Base-by-base conservation (phyloP, 2,888 invertebrate species). In the Notodonta ziczac region DNA sequence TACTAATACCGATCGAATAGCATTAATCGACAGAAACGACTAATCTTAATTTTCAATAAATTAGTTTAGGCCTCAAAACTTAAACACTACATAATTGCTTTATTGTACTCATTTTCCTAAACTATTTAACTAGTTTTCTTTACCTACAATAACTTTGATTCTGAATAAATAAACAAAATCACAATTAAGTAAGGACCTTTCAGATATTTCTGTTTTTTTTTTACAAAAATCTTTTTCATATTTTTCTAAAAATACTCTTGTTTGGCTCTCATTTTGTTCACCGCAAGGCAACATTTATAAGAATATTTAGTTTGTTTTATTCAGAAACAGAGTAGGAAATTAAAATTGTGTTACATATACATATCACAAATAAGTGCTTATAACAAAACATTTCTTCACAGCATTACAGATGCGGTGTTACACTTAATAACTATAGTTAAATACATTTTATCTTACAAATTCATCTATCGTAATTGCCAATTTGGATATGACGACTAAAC, bases 101-200 rank as follows among this genome's bases (percentile, higher is more conserved):
- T 88, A 89, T 91, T 91, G 91, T 91, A 92, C 90, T 91, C 85
- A 75, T 77, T 82, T 80, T 70, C 73, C 83, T 87, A 85, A 75
- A 75, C 75, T 82, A 83, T 68, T 63, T 16, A 57, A 70, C 79
- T 81, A 82, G 59, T 63, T 70, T 64, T 73, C 58, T 39, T 59
- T 63, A 65, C 24, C 46, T 57, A 65, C 75, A 76, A 67, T 24
- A 63, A 68, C 62, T 67, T 70, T 60, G 61, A 59, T 72, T 72
- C 65, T 63, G 60, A 66, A 66, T 46, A 72, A 50, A 50, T 40
- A 42, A 32, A 55, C 7, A 44, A 13, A n/a, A 13, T n/a, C n/a
- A 42, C 10, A 42, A 42, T 10, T 42, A 42, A 42, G 10, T 10
- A 42, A 42, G 9, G 1, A 4, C 4, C 42, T 10, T 42, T 10